phyloP scores from a whole-genome alignment of 2,113 vertebrate genomes.

The western clawed frog (Xenopus tropicalis) region DNA sequence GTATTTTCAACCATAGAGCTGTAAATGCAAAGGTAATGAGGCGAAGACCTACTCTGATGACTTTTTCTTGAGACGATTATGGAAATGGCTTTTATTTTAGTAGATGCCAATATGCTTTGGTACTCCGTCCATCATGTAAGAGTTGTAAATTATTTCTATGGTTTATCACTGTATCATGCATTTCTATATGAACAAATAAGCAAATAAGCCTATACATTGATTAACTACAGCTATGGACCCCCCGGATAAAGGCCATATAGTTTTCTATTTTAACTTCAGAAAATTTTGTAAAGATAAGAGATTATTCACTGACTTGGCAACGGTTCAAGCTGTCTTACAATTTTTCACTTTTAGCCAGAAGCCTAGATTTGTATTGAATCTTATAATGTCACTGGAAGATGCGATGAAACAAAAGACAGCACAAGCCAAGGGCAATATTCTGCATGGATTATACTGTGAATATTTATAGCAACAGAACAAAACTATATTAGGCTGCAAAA shows the following conservation, averaged over 20 bases:
- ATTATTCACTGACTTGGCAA: conserved; percentile 13
- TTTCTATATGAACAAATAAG: too few species aligned
- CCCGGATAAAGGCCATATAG: neutral
- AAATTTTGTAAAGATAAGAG: neutral
- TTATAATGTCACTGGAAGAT: conserved; percentile 33
- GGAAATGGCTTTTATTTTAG: too few species aligned
- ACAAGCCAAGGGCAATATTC: conserved; percentile 40
- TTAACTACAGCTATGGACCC: too few species aligned
- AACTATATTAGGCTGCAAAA: conserved; percentile 13
- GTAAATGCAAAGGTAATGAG: too few species aligned
- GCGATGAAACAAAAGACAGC: conserved; percentile 35
- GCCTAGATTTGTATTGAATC: conserved; percentile 36
- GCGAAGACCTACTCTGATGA: too few species aligned
- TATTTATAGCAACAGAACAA: conserved; percentile 27
- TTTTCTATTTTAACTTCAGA: neutral
- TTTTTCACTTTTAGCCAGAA: conserved; percentile 30
- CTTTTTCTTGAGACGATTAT: too few species aligned
- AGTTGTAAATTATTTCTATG: too few species aligned
- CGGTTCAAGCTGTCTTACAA: conserved; percentile 26
- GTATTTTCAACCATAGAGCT: too few species aligned
- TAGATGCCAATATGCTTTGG: too few species aligned
- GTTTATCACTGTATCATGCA: too few species aligned
- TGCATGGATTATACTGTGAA: conserved; percentile 33
- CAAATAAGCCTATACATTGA: too few species aligned
- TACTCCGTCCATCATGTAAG: too few species aligned